These are phyloP conservation scores for Tragelaphus strepsiceros DNA, from an alignment of 2,113 vertebrate species.

Conservation along the genomic window DNA sequence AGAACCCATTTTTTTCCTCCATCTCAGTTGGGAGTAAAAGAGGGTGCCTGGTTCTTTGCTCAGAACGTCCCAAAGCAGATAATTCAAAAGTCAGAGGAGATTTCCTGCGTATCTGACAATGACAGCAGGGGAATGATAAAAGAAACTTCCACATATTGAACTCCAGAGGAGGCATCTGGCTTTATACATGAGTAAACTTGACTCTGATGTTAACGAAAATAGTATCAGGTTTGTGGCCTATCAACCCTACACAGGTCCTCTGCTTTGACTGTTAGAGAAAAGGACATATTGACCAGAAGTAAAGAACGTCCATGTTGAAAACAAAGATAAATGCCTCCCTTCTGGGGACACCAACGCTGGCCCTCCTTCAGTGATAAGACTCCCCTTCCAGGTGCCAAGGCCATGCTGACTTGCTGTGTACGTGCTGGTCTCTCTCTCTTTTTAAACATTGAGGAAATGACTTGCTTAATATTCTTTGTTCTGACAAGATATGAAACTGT, in stretches of 20 bases:
- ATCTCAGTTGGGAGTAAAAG: not conserved
- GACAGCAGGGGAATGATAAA: not conserved
- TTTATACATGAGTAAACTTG: not conserved
- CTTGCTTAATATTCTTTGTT: not conserved
- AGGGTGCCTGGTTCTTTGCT: not conserved
- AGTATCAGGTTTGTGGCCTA: not conserved
- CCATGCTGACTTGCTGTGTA: not conserved
- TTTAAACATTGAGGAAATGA: not conserved
- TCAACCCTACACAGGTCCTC: too few relatives aligned
- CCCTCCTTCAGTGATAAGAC: not conserved
- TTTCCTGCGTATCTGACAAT: rapidly evolving
- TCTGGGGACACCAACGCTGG: not conserved
- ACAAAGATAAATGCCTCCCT: not conserved
- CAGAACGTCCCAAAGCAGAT: not conserved
- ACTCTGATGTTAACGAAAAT: not conserved
- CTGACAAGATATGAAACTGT: not conserved
- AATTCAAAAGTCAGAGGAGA: not conserved
- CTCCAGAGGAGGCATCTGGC: not conserved
- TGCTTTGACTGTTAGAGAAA: not conserved
- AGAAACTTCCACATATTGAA: not conserved
- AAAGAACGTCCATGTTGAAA: not conserved
- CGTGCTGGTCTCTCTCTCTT: not conserved
- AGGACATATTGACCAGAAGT: not conserved
- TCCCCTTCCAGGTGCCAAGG: not conserved
- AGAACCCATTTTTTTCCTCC: not conserved